Evolutionary conservation across 2,888 invertebrate species (phyloP).

Genomic region (Biston betularia): DNA sequence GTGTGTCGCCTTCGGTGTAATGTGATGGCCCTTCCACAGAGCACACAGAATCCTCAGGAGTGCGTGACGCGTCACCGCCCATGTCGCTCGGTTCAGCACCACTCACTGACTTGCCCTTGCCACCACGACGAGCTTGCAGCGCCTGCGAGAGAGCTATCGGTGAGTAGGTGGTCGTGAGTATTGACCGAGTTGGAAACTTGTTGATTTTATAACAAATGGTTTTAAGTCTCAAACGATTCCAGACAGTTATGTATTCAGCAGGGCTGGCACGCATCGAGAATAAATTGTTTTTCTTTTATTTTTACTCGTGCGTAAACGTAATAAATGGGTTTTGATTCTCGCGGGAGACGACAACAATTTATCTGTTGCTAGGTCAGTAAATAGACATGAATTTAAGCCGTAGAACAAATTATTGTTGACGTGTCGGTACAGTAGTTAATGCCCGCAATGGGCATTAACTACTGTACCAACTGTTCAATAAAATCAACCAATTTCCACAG

Average conservation of each 20-base stretch:
- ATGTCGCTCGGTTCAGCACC: slow-evolving; percentile 89
- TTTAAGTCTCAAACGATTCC: too few relatives aligned
- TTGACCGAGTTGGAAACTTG: slow-evolving; percentile 11
- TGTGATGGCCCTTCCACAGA: slow-evolving; percentile 94
- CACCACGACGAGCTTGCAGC: slow-evolving; percentile 89
- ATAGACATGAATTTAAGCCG: too few relatives aligned
- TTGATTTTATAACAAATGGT: slow-evolving; percentile 4
- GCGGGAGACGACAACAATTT: too few relatives aligned
- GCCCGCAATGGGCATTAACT: too few relatives aligned
- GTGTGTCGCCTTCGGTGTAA: slow-evolving; percentile 86
- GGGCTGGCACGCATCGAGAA: too few relatives aligned
- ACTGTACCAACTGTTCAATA: too few relatives aligned
- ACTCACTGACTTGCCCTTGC: slow-evolving; percentile 80
- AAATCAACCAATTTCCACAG: slow-evolving; percentile 55
- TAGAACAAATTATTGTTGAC: too few relatives aligned
- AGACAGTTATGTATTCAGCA: too few relatives aligned
- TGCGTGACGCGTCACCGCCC: slow-evolving; percentile 92
- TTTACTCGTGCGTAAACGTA: too few relatives aligned
- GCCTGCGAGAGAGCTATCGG: slow-evolving; percentile 84
- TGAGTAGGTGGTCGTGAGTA: slow-evolving; percentile 14
- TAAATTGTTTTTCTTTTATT: not conserved
- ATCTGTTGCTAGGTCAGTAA: too few relatives aligned
- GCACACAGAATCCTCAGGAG: slow-evolving; percentile 96
- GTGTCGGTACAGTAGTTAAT: too few relatives aligned
- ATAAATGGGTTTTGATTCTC: too few relatives aligned